Base-by-base conservation (phyloP, 2,888 invertebrate species). In the Cantharis rustica region DNA sequence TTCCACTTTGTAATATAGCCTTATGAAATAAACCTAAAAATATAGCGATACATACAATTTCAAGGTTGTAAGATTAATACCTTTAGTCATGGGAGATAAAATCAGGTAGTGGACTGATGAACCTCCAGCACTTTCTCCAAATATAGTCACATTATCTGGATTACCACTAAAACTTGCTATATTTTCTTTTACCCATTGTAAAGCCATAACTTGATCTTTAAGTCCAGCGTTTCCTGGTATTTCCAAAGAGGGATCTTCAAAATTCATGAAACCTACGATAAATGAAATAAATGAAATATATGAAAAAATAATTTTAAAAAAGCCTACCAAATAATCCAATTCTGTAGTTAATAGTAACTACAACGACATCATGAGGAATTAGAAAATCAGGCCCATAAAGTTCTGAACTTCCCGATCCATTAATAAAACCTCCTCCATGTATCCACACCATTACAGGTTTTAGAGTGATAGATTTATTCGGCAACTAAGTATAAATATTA, bases 401-500 rank as follows among this genome's bases (percentile, higher is more conserved):
- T 66, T 85, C 84, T 10, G 79, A 79, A 79, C 82, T 85, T 63
- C 86, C 87, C 0, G 86, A 86, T 9, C 88, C 88, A 16, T 81
- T 80, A 5, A 83, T 80, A 75, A 87, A 88, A 3, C 84, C 88
- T n/a, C 89, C 88, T 3, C 88, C 89, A 79, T 88, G 87, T 23
- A 89, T 86, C 84, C 86, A 89, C 4, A 89, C 85, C 88, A 89
- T 88, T 0, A 88, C 88, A 3, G 88, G 87, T 78, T 85, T 86
- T n/a, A 69, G 31, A 2, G 9, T 0, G 13, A 1, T 66, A 66
- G 17, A 20, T 66, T 66, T 11, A 20, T 7, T 0, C 0, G 64
- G 64, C 10, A 66, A 66, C 64, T 66, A 17, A 64, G 3, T 64
- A 47, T 16, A 63, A 16, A 63, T 4, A 63, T 63, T 4, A 1